phyloP scores from a whole-genome alignment of 53 echinoderm and acorn worm genomes.

The Temnopleurus reevesii region DNA sequence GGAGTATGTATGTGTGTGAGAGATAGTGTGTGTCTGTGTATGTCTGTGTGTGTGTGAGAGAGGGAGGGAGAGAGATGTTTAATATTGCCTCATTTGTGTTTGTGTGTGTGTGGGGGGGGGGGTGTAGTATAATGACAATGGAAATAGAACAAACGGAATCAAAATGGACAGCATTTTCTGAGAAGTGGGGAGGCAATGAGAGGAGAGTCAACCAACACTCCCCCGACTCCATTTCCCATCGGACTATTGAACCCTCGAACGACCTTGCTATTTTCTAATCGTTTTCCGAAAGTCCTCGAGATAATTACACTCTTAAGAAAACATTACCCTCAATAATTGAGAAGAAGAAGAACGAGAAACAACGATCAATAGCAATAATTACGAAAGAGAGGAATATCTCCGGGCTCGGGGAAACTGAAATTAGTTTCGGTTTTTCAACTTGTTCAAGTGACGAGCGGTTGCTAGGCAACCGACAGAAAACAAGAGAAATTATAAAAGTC shows the following conservation, averaged over 20 bases:
- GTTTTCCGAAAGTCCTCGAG: conserved; percentile 1
- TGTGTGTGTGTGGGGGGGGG: no score
- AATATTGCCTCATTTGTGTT: no score
- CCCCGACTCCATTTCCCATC: background rate
- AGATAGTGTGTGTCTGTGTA: no score
- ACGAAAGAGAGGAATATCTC: background rate
- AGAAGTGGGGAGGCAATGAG: background rate
- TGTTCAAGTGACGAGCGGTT: conserved; percentile 35
- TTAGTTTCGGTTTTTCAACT: conserved; percentile 50
- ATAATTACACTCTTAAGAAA: conserved; percentile 11
- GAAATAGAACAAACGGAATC: background rate
- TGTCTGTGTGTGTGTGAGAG: no score
- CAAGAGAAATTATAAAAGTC: background rate
- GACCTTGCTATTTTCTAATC: background rate
- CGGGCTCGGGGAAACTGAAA: conserved; percentile 18
- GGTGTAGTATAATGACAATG: no score
- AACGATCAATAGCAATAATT: background rate
- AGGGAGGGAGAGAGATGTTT: no score
- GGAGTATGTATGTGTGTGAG: no score
- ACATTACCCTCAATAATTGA: conserved; percentile 29
- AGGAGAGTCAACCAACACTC: background rate
- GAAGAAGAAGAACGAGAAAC: background rate
- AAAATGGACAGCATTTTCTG: background rate
- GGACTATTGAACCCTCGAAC: conserved; percentile 5
- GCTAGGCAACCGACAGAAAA: background rate